These are phyloP conservation scores for Chloropsis cyanopogon DNA, from an alignment of 2,113 vertebrate genomes.

Conservation along the genomic window DNA sequence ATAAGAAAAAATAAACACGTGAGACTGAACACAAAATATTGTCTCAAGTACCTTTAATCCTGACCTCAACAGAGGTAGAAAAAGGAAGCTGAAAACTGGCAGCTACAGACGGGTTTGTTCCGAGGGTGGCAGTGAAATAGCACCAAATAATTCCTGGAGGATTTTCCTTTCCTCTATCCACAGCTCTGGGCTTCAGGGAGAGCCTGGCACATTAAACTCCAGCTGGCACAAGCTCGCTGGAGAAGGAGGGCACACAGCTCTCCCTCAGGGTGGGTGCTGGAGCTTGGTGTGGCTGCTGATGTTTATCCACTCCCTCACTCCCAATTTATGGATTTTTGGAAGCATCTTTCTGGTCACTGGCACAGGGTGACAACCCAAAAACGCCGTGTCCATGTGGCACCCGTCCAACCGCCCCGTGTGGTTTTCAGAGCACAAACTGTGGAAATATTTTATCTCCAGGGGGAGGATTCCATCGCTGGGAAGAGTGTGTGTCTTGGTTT, in stretches of 20 bases:
- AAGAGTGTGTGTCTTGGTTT: background rate
- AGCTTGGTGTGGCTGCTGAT: background rate
- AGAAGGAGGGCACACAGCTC: background rate
- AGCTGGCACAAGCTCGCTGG: background rate
- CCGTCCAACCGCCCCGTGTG: fast-evolving
- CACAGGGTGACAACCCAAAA: fast-evolving
- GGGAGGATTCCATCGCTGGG: background rate
- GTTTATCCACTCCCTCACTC: background rate
- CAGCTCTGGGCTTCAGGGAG: background rate
- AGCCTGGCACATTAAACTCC: fast-evolving
- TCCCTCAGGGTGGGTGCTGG: fast-evolving
- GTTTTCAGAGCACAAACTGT: background rate
- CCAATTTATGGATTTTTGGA: background rate
- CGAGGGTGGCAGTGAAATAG: background rate
- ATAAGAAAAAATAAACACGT: no score
- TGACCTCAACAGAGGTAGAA: no score
- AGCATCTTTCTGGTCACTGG: background rate
- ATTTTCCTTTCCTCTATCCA: background rate
- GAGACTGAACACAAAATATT: no score
- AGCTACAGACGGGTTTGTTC: background rate
- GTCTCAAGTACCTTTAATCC: no score
- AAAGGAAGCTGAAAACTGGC: background rate
- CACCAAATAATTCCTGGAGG: background rate
- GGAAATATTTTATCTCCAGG: background rate
- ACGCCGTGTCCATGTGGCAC: fast-evolving